A percentile compares a stretch with the other conserved stretches of the same genome.
Conservation (phyloP, 2,113 vertebrate species). For the Carassius auratus region DNA sequence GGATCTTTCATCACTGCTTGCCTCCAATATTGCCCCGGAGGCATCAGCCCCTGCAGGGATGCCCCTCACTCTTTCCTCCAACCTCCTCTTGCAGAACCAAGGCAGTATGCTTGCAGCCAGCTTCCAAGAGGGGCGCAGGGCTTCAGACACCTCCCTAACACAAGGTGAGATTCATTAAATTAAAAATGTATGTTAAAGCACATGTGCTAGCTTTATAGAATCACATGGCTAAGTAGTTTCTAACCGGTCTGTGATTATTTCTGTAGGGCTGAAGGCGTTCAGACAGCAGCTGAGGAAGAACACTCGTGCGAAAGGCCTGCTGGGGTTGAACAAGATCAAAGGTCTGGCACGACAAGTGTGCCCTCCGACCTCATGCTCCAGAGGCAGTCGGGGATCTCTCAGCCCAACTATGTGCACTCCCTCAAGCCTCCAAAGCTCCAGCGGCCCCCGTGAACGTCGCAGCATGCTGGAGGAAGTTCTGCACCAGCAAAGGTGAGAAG, state of each 20-base stretch:
- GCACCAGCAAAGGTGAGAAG: slow-evolving; percentile 87
- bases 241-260: slow-evolving; percentile 44
- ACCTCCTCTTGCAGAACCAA: slow-evolving; percentile 85
- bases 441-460: slow-evolving; percentile 68
- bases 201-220: not conserved
- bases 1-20: slow-evolving; percentile 74
- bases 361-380: slow-evolving; percentile 78
- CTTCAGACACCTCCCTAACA: slow-evolving; percentile 96
- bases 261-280: slow-evolving; percentile 91
- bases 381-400: slow-evolving; percentile 78
- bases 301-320: slow-evolving; percentile 87
- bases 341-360: slow-evolving; percentile 87
- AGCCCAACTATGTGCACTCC: slow-evolving; percentile 74
- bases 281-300: slow-evolving; percentile 94
- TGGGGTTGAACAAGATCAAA: slow-evolving; percentile 96
- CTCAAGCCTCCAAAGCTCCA: slow-evolving; percentile 64
- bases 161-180: slow-evolving; percentile 80
- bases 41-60: slow-evolving; percentile 73
- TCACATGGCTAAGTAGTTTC: not conserved
- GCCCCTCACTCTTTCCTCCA: slow-evolving; percentile 83
- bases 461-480: slow-evolving; percentile 89
- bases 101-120: slow-evolving; percentile 79
- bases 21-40: slow-evolving; percentile 71
- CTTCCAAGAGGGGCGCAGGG: slow-evolving; percentile 96
- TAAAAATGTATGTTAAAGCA: not conserved